phyloP scores from a whole-genome alignment of 2,113 vertebrate species.

The Entomyzon cyanotis region DNA sequence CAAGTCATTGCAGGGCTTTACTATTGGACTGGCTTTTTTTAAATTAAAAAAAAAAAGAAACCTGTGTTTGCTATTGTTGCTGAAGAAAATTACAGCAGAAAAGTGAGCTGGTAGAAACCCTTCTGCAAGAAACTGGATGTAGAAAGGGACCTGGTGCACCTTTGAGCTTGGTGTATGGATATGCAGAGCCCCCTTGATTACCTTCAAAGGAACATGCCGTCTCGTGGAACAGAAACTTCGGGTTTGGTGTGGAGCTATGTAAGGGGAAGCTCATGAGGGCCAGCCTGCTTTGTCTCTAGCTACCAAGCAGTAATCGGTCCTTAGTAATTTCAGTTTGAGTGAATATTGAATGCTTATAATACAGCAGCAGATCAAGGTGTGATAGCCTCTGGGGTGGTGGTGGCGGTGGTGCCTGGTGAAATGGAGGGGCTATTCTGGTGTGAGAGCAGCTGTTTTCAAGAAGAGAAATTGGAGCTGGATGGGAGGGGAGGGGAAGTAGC shows the following conservation, averaged over 20 bases:
- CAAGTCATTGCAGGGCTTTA: not conserved
- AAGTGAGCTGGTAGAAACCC: not conserved
- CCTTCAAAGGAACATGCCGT: not conserved
- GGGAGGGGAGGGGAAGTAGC: not conserved
- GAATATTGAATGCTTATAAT: not conserved
- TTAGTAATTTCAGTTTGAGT: not conserved
- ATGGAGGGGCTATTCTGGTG: not conserved
- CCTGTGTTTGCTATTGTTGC: not conserved
- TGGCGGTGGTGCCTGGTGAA: not conserved
- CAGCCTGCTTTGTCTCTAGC: not conserved
- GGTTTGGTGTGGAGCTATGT: not conserved
- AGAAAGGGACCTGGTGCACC: not conserved
- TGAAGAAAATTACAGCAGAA: not conserved
- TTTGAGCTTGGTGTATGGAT: not conserved
- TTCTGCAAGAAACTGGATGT: not conserved
- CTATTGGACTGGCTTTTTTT: not conserved
- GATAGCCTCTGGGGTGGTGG: not conserved
- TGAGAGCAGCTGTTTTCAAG: conserved; percentile 9
- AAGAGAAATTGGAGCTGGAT: conserved; percentile 14
- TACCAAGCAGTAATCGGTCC: not conserved
- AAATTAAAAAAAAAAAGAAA: not conserved
- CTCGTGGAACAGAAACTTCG: not conserved
- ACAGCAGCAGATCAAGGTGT: not conserved
- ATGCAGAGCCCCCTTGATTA: not conserved
- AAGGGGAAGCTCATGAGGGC: not conserved